Percentiles rank a stretch among this genome's conserved stretches.
phyloP scores from a whole-genome alignment of 1,140 invertebrate species.

The Dendrolimus kikuchii region DNA sequence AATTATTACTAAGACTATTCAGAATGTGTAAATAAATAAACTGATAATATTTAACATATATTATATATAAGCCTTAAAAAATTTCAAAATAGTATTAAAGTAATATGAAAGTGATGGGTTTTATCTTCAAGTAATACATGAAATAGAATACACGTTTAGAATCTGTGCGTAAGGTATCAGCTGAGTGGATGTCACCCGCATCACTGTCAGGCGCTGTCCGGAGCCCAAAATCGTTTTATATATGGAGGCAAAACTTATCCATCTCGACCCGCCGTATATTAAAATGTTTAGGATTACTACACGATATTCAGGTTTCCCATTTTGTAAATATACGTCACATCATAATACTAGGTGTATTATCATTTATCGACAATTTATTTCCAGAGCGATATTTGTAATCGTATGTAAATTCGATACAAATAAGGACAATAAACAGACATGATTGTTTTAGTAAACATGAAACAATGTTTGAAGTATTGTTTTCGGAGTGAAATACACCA shows the following conservation, averaged over 20 bases:
- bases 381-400: no score
- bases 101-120: background rate
- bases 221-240: constrained; percentile 17
- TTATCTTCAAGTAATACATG: background rate
- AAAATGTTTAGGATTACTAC: constrained; percentile 9
- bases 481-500: constrained; percentile 8
- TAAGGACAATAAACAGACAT: no score
- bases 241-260: constrained; percentile 14
- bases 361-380: no score
- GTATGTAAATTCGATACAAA: no score
- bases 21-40: no score
- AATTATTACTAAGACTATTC: no score
- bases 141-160: background rate
- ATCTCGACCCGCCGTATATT: constrained; percentile 16
- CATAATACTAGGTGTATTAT: background rate
- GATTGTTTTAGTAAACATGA: background rate
- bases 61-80: no score
- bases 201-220: constrained; percentile 23
- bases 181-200: constrained; percentile 23
- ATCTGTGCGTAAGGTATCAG: constrained; percentile 12
- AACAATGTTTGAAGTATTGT: constrained; percentile 1
- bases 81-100: background rate
- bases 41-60: no score
- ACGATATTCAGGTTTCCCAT: background rate
- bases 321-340: background rate